phyloP scores from a whole-genome alignment of 2,797 vertebrate genomes.

The Chromis chromis region DNA sequence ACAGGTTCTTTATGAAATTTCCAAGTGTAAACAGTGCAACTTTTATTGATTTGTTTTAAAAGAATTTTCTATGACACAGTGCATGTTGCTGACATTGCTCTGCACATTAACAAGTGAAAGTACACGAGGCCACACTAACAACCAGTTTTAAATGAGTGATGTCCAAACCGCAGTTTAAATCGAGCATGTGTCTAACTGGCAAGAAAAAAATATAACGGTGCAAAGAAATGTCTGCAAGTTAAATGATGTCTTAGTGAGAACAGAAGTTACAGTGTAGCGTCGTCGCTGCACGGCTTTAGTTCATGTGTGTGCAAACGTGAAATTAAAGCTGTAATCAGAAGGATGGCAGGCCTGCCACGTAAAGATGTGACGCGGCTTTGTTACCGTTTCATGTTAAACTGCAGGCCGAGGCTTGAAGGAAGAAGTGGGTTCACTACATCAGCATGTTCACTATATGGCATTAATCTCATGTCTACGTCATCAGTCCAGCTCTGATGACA shows the following conservation, averaged over 20 bases:
- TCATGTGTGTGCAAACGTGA: constrained; percentile 35
- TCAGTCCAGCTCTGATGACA: not conserved
- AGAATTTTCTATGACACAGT: constrained; percentile 61
- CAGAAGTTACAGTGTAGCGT: not conserved
- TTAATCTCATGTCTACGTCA: constrained; percentile 7
- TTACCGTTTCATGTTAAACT: constrained; percentile 12
- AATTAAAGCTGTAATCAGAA: constrained; percentile 63
- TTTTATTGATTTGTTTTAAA: constrained; percentile 78
- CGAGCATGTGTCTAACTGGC: not conserved
- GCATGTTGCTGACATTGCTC: constrained; percentile 54
- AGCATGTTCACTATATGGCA: constrained; percentile 2
- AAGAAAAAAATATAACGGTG: not conserved
- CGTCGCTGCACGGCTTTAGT: constrained; percentile 16
- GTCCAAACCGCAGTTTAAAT: constrained; percentile 24
- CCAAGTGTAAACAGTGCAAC: constrained; percentile 81
- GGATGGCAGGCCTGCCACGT: constrained; percentile 12
- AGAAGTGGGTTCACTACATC: constrained; percentile 13
- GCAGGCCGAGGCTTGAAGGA: constrained; percentile 28
- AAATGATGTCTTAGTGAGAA: constrained; percentile 5
- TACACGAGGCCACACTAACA: constrained; percentile 17
- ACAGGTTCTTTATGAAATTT: constrained; percentile 34
- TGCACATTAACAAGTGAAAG: constrained; percentile 45
- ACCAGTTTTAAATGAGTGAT: constrained; percentile 11
- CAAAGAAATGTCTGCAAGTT: constrained; percentile 47
- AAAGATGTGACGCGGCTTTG: not conserved